Conservation (phyloP, 2,888 invertebrate genomes). For the Orgyia antiqua region DNA sequence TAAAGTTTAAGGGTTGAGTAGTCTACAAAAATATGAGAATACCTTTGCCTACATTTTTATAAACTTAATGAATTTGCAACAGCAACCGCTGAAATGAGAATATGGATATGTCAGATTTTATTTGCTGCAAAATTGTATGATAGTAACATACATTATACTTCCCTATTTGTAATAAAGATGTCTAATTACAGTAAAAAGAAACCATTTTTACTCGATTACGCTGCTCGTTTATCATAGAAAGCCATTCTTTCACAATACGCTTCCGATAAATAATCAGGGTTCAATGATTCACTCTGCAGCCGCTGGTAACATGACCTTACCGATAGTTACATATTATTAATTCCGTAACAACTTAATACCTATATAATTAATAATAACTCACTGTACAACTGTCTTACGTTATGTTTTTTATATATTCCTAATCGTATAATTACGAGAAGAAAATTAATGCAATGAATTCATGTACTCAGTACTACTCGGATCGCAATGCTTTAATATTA, state of each 20-base stretch:
- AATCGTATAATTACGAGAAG: too few relatives aligned
- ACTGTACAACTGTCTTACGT: too few relatives aligned
- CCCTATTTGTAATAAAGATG: too few relatives aligned
- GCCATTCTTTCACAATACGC: slow-evolving; percentile 9
- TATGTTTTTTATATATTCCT: too few relatives aligned
- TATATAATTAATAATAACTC: too few relatives aligned
- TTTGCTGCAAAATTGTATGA: too few relatives aligned
- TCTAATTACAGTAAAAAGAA: too few relatives aligned
- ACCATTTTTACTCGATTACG: too few relatives aligned
- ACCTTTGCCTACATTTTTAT: not conserved
- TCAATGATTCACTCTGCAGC: slow-evolving; percentile 11
- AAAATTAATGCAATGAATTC: too few relatives aligned
- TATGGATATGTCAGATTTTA: too few relatives aligned
- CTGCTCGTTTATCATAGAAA: slow-evolving; percentile 3
- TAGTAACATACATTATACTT: too few relatives aligned
- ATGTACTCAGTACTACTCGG: too few relatives aligned
- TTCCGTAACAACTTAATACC: slow-evolving; percentile 14
- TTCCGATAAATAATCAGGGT: slow-evolving; percentile 13
- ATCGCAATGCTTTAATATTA: slow-evolving; percentile 64
- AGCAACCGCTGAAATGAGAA: not conserved
- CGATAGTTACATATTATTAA: slow-evolving; percentile 1
- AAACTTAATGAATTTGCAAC: not conserved
- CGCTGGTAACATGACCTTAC: slow-evolving; percentile 10
- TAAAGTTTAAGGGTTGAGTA: not conserved
- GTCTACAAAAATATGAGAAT: not conserved